Evolutionary conservation across 2,797 vertebrate genomes (phyloP).

Genomic region (Hemitrygon akajei): DNA sequence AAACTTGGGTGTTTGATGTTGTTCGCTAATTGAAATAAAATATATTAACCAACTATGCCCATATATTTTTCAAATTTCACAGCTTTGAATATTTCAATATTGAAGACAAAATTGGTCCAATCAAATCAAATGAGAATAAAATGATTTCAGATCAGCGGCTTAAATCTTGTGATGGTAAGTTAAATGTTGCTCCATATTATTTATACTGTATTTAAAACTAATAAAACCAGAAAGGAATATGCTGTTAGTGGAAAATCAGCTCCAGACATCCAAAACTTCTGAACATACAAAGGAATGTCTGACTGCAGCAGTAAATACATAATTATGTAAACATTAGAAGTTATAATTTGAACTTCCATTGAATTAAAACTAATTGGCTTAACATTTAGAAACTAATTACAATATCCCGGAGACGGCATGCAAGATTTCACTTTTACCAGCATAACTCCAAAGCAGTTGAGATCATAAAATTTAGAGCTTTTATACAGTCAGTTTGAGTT

Average conservation of each 20-base stretch:
- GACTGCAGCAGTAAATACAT: neutral
- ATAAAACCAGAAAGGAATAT: neutral
- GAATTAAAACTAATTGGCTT: no score
- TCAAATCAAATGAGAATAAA: neutral
- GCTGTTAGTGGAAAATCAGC: neutral
- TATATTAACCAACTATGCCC: neutral
- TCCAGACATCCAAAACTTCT: neutral
- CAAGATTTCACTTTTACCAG: no score
- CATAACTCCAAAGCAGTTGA: no score
- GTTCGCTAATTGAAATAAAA: no score
- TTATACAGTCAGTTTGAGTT: no score
- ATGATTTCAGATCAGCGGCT: neutral
- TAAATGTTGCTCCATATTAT: neutral
- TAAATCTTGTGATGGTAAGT: conserved; percentile 13
- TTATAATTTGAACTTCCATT: neutral
- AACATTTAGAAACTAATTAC: no score
- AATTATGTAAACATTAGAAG: neutral
- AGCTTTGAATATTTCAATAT: conserved; percentile 32
- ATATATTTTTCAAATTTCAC: neutral
- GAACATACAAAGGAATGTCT: neutral
- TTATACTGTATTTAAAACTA: neutral
- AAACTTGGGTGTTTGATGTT: no score
- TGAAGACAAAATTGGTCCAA: conserved; percentile 4
- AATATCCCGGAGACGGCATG: no score
- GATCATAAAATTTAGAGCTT: no score